Conservation (phyloP, 2,888 invertebrate genomes). For the Choreutis nemorana region DNA sequence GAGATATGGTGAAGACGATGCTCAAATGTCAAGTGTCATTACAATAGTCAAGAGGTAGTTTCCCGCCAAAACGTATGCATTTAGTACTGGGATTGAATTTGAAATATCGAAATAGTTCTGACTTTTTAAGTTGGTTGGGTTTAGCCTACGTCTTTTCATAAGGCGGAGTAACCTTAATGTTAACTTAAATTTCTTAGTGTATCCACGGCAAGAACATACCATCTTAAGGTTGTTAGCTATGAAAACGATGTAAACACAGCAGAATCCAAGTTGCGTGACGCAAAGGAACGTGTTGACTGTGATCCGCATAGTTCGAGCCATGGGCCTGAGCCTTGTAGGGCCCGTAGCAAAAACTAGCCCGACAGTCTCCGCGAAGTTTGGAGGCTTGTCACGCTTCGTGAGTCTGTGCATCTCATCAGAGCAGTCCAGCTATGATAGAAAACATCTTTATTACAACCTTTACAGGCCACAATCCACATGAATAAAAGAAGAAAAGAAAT, state of each 20-base stretch:
- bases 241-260: slow-evolving; percentile 96
- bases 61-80: too few species aligned
- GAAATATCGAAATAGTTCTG: too few species aligned
- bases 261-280: slow-evolving; percentile 97
- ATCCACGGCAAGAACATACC: slow-evolving; percentile 40
- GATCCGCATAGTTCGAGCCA: slow-evolving; percentile 71
- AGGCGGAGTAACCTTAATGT: too few species aligned
- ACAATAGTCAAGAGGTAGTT: too few species aligned
- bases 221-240: slow-evolving; percentile 86
- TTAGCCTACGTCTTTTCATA: too few species aligned
- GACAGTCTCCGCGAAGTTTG: slow-evolving; percentile 85
- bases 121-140: too few species aligned
- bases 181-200: neutral
- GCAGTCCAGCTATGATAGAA: slow-evolving; percentile 65
- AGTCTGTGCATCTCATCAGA: slow-evolving; percentile 72
- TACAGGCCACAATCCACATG: too few species aligned
- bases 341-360: slow-evolving; percentile 82
- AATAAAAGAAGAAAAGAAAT: too few species aligned
- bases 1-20: too few species aligned
- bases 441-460: neutral
- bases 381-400: slow-evolving; percentile 61
- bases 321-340: slow-evolving; percentile 68
- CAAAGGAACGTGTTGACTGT: slow-evolving; percentile 88
- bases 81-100: too few species aligned
- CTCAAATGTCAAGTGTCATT: too few species aligned